A percentile compares a stretch with the other conserved stretches of the same genome.
phyloP scores from a whole-genome alignment of 2,113 vertebrate species.

The Marcusenius ussheri region DNA sequence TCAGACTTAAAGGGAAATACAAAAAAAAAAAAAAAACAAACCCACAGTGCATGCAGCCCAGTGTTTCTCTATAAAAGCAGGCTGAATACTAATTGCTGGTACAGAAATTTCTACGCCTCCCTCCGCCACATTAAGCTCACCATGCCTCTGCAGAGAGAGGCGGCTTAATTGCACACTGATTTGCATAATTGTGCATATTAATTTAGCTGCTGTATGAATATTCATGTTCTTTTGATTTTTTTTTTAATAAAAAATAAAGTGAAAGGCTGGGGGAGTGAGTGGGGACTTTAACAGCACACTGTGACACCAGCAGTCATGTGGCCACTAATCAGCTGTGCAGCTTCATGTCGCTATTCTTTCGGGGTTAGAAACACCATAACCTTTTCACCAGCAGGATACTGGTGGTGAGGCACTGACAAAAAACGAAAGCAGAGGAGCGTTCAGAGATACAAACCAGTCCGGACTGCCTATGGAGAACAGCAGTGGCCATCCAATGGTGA shows the following conservation, averaged over 20 bases:
- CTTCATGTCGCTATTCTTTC: neutral
- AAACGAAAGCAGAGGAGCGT: neutral
- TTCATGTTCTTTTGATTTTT: constrained; percentile 81
- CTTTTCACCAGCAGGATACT: neutral
- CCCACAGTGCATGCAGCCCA: neutral
- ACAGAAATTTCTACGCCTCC: constrained; percentile 55
- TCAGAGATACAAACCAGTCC: neutral
- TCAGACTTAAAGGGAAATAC: neutral
- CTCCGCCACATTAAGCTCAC: constrained; percentile 38
- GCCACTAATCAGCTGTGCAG: neutral
- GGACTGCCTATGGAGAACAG: neutral
- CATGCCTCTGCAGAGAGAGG: constrained; percentile 57
- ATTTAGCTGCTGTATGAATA: constrained; percentile 79
- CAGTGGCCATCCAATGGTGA: neutral
- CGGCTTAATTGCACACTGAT: constrained; percentile 81
- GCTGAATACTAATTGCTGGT: constrained; percentile 52
- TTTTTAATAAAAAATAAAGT: constrained; percentile 76
- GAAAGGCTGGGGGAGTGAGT: constrained; percentile 28
- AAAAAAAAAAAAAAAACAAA: neutral
- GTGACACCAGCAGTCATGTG: neutral
- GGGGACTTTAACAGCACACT: neutral
- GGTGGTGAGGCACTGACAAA: neutral
- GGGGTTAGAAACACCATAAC: neutral
- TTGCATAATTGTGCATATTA: constrained; percentile 97
- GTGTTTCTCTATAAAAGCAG: constrained; percentile 11